Base-by-base conservation (phyloP, 2,113 vertebrate genomes). In the Ptyas mucosa region DNA sequence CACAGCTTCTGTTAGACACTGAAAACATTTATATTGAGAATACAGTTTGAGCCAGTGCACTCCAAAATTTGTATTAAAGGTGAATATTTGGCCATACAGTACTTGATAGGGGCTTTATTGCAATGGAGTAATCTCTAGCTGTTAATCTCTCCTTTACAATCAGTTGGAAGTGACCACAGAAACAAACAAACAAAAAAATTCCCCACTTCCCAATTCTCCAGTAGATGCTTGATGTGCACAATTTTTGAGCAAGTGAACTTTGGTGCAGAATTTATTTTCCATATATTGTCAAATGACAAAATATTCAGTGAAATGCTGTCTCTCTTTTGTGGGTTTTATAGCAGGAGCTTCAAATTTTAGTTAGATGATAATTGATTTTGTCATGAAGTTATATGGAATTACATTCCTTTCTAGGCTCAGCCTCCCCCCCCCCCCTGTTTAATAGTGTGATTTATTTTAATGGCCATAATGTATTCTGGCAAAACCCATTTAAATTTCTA, bases 361-460 rank as follows among this genome's bases (percentile, higher is more conserved):
- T 92, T 55, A 49, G 24, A 55, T 97, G 96, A 98, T 97, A 97
- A 97, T 98, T 96, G 94, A 91, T 96, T 95, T 95, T 98, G 97
- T 97, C 97, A 96, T 55, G 90, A 95, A 96, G 95, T 94, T 97
- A 91, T 96, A 94, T 91, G 94, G 95, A 97, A 97, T 97, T 96
- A 94, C 43, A 23, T 97, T 97, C 96, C 96, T 96, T 97, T 96
- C 94, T 94, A 94, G 92, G 95, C 89, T 96, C 94, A 94, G 69
- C 92, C 94, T 1, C 94, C 92, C 21, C 88, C 90, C 86, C 9
- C 90, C 53, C 81, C 95, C 91, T 93, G 93, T 96, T 97, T 95
- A 97, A 96, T 96, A 96, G 94, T 95, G 94, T 97, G 96, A 97
- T 98, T 98, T 97, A 97, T 97, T 97, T 98, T 96, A 97, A 97